These are phyloP conservation scores for Cephus cinctus DNA, from an alignment of 1,140 invertebrate species.

Conservation along the genomic window DNA sequence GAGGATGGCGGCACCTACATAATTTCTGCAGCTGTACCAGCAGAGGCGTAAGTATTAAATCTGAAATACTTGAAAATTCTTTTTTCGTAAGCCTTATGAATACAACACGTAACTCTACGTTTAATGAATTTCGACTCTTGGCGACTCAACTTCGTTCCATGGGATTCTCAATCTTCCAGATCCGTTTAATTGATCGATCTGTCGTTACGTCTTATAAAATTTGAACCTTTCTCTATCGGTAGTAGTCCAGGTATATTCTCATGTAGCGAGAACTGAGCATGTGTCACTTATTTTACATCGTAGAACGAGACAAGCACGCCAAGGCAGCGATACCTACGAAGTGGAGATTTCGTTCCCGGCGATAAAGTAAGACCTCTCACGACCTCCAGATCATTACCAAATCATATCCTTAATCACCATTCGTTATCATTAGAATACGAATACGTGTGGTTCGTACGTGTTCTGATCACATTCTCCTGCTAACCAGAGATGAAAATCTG, in stretches of 20 bases:
- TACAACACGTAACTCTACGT: too few species aligned
- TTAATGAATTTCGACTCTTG: too few species aligned
- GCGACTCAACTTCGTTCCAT: too few species aligned
- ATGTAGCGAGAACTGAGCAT: constrained; percentile 29
- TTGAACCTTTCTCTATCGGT: constrained; percentile 7
- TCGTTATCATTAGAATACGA: too few species aligned
- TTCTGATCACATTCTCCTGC: too few species aligned
- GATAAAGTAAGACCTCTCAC: constrained; percentile 77
- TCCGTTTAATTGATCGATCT: too few species aligned
- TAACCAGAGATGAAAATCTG: too few species aligned
- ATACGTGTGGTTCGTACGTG: too few species aligned
- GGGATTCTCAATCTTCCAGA: too few species aligned
- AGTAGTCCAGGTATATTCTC: neutral
- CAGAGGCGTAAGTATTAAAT: constrained; percentile 70
- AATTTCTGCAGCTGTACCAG: constrained; percentile 75
- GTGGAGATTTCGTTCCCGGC: constrained; percentile 88
- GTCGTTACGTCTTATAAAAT: constrained; percentile 9
- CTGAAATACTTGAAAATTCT: too few species aligned
- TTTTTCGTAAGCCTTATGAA: too few species aligned
- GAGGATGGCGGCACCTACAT: constrained; percentile 75
- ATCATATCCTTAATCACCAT: constrained; percentile 15
- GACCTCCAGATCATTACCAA: constrained; percentile 4
- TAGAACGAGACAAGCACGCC: constrained; percentile 56
- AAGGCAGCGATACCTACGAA: constrained; percentile 77
- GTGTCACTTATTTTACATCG: constrained; percentile 42